Conservation (phyloP, 2,797 vertebrate species). For the Enteromius paludinosus region DNA sequence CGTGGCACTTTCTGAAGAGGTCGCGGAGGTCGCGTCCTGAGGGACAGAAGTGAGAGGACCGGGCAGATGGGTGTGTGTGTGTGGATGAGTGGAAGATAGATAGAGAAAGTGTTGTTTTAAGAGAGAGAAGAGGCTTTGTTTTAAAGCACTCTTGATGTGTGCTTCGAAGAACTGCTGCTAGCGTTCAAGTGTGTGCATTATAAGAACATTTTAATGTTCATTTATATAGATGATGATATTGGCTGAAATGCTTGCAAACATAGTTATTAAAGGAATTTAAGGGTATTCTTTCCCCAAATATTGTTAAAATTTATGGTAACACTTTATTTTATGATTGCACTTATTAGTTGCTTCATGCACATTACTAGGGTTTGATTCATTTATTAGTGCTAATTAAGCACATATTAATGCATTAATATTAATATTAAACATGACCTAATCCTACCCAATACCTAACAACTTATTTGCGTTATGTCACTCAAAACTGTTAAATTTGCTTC, state of each 20-base stretch:
- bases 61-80: slow-evolving; percentile 55
- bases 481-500: background rate
- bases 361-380: too few relatives aligned
- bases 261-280: background rate
- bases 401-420: too few relatives aligned
- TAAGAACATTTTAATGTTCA: background rate
- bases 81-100: slow-evolving; percentile 24
- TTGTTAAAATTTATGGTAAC: too few relatives aligned
- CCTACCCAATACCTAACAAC: too few relatives aligned
- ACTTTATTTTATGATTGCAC: too few relatives aligned
- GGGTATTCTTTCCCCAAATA: too few relatives aligned
- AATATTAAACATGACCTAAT: too few relatives aligned
- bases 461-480: too few relatives aligned
- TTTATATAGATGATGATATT: background rate
- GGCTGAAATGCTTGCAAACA: background rate
- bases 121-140: slow-evolving; percentile 39
- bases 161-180: background rate
- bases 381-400: too few relatives aligned
- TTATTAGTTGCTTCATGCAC: too few relatives aligned
- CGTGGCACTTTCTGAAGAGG: slow-evolving; percentile 30
- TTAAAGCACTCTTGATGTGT: background rate
- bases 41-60: slow-evolving; percentile 51
- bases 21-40: slow-evolving; percentile 29
- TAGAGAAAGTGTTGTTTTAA: slow-evolving; percentile 39
- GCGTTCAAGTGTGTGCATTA: background rate